These are phyloP conservation scores for Parazoanthus atlanticus DNA, from an alignment of 92 coral and sea anemone species.

Conservation along the genomic window DNA sequence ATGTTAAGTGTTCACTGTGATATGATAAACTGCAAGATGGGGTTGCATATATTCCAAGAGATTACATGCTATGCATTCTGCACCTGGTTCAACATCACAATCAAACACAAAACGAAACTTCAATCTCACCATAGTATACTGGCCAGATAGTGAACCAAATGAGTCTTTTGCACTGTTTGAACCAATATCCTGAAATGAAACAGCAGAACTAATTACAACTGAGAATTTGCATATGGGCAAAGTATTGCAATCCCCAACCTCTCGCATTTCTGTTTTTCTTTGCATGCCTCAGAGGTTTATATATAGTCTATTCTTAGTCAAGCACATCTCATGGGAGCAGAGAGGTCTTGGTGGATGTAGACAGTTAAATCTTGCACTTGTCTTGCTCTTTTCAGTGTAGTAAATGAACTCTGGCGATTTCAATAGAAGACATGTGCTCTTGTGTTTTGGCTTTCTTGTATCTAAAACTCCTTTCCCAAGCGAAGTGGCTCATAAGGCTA, in stretches of 20 bases:
- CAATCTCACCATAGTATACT: constrained; percentile 78
- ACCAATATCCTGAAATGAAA: constrained; percentile 78
- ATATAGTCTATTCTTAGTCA: constrained; percentile 63
- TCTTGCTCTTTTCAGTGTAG: constrained; percentile 43
- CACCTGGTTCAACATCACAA: background rate
- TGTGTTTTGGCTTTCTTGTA: too few species aligned
- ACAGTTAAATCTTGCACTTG: constrained; percentile 66
- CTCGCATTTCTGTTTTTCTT: too few species aligned
- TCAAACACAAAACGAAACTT: too few species aligned
- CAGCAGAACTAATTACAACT: background rate
- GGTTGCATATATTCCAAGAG: background rate
- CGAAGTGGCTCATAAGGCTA: too few species aligned
- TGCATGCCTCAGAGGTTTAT: too few species aligned
- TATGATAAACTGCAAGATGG: too few species aligned
- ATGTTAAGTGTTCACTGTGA: background rate
- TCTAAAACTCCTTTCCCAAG: too few species aligned
- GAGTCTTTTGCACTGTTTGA: constrained; percentile 85
- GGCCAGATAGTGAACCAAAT: constrained; percentile 92
- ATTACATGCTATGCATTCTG: background rate
- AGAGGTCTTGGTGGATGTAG: constrained; percentile 90
- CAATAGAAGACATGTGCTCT: background rate
- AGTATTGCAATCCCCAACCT: too few species aligned
- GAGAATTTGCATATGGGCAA: background rate
- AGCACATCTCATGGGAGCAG: constrained; percentile 62
- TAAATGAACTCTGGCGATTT: background rate